Base-by-base conservation (phyloP, 2,888 invertebrate genomes). In the Cryptosula pallasiana region DNA sequence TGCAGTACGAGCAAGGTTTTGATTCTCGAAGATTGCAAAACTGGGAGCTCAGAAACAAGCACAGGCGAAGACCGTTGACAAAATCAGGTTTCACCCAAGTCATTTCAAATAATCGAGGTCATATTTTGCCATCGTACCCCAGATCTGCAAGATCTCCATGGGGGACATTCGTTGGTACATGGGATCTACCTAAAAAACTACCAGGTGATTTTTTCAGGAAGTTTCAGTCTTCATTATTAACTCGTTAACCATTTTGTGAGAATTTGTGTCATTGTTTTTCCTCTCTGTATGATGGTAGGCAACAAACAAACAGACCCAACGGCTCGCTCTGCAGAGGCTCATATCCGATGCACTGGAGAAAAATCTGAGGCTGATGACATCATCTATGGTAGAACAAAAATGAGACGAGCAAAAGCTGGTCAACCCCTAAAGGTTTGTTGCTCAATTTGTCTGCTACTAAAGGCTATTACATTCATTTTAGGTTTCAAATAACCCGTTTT, bases 141-240 rank as follows among this genome's bases (percentile, higher is more conserved):
- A 77, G 79, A 69, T 79, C 78, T 13, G 75, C 79, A 35, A 76
- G 78, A 35, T 82, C 82, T 45, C 83, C 84, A 71, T 84, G 83
- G 82, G 83, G 83, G 23, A 78, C 76, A 23, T 83, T 79, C 77
- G 79, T 83, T n/a, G 83, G 83, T 32, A 84, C 84, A 25, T 84
- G 81, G 80, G 83, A 84, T 70, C 76, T 84, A 77, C 84, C 83
- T 23, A 73, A 76, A 54, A 78, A 79, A 73, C 79, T 84, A 73
- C 82, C 83, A 78, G 83, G 83, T 81, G 75, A 71, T 34, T 23
- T n/a, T n/a, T n/a, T n/a, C n/a, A n/a, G n/a, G n/a, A n/a, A n/a
- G n/a, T n/a, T n/a, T n/a, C n/a, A n/a, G n/a, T n/a, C n/a, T n/a
- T n/a, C n/a, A n/a, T n/a, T n/a, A n/a, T n/a, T n/a, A n/a, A n/a